A percentile compares a stretch with the other conserved stretches of the same genome.
phyloP scores from a whole-genome alignment of 2,113 vertebrate species.

The Chlorocebus sabaeus region DNA sequence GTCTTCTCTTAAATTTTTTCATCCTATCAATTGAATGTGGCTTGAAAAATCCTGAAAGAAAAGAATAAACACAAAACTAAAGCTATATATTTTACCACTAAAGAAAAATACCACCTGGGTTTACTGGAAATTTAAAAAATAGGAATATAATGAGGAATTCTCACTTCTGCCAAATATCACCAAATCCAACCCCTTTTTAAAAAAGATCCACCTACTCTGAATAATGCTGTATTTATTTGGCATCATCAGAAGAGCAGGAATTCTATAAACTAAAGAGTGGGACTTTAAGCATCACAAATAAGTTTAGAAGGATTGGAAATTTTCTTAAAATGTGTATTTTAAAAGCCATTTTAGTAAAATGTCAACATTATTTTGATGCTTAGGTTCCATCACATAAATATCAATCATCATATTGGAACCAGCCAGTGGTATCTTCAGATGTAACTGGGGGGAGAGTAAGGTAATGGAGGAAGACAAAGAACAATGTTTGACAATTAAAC shows the following conservation, averaged over 20 bases:
- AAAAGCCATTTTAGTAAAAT: neutral
- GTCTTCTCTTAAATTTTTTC: constrained; percentile 98
- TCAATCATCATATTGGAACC: neutral
- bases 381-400: neutral
- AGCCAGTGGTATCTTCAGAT: neutral
- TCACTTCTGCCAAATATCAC: neutral
- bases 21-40: constrained; percentile 90
- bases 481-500: neutral
- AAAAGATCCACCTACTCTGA: constrained; percentile 1
- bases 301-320: neutral
- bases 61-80: constrained; percentile 51
- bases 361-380: neutral
- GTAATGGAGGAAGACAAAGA: neutral
- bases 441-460: neutral
- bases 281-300: neutral
- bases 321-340: neutral
- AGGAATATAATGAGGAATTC: neutral
- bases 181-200: constrained; percentile 18
- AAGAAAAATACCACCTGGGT: neutral
- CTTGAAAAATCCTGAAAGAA: constrained; percentile 85
- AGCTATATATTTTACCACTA: constrained; percentile 45
- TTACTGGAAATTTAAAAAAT: constrained; percentile 20
- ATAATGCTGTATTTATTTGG: neutral
- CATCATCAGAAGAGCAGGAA: neutral
- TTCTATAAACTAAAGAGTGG: neutral